Evolutionary conservation across 1,140 invertebrate genomes (phyloP).

Genomic region (Halotydeus destructor): DNA sequence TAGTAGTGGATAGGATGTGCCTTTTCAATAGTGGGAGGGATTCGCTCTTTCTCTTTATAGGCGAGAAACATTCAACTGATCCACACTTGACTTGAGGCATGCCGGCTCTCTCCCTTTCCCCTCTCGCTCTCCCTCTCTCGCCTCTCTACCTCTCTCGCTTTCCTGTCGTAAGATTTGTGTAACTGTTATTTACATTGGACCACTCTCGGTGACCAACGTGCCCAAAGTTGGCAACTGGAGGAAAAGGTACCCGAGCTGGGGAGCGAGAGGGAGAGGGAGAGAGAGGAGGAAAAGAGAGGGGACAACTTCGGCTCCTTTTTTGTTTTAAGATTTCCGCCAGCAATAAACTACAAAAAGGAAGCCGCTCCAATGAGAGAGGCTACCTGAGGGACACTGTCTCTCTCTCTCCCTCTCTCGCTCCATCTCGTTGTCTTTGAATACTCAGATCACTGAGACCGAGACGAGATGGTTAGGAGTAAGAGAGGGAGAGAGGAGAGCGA

Average conservation of each 20-base stretch:
- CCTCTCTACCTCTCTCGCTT: background rate
- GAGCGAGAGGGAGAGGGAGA: conserved; percentile 2
- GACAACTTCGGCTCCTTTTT: background rate
- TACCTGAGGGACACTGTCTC: background rate
- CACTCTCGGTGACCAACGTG: background rate
- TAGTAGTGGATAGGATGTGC: too few species aligned
- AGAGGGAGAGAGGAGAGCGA: too few species aligned
- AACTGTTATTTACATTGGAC: background rate
- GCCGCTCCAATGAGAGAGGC: background rate
- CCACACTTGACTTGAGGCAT: too few species aligned
- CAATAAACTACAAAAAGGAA: background rate
- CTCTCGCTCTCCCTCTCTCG: too few species aligned
- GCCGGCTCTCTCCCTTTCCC: too few species aligned
- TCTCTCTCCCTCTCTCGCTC: conserved; percentile 1
- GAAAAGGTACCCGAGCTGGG: background rate
- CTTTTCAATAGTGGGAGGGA: too few species aligned
- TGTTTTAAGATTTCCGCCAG: background rate
- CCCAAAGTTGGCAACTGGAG: background rate
- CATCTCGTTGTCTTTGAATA: background rate
- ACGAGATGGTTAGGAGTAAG: too few species aligned
- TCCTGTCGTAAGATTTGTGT: background rate
- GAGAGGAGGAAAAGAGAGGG: background rate
- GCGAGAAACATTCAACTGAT: too few species aligned
- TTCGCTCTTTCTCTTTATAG: too few species aligned
- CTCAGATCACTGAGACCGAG: too few species aligned